Evolutionary conservation across 2,888 invertebrate genomes (phyloP).

Genomic region (Cerceris ruficornis): DNA sequence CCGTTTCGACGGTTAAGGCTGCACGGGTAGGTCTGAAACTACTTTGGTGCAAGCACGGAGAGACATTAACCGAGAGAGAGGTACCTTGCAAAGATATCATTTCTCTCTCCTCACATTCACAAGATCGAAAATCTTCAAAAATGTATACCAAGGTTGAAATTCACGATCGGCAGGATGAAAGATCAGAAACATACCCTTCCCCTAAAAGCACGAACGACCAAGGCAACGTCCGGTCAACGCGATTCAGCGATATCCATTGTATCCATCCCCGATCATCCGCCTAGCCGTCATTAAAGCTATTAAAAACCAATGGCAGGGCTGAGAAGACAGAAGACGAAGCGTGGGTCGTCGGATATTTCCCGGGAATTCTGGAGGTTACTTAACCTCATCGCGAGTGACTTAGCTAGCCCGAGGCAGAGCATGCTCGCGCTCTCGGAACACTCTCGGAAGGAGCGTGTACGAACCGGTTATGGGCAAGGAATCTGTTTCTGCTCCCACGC

Average conservation of each 20-base stretch:
- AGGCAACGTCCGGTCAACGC: constrained; percentile 17
- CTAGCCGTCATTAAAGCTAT: constrained; percentile 45
- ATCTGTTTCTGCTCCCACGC: constrained; percentile 77
- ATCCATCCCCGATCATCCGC: constrained; percentile 40
- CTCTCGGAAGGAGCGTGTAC: constrained; percentile 49
- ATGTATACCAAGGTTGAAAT: too few species aligned
- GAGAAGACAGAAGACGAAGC: constrained; percentile 38
- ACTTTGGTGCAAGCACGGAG: too few species aligned
- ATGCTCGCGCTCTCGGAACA: constrained; percentile 58
- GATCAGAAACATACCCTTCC: too few species aligned
- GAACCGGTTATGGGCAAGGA: constrained; percentile 70
- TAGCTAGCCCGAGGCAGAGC: constrained; percentile 61
- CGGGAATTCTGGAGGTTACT: constrained; percentile 58
- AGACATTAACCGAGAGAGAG: too few species aligned
- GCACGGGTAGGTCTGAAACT: too few species aligned
- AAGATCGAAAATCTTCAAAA: too few species aligned
- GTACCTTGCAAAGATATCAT: too few species aligned
- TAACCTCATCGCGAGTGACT: constrained; percentile 61
- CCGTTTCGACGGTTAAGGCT: background rate
- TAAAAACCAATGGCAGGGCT: constrained; percentile 53
- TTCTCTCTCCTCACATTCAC: too few species aligned
- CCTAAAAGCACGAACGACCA: constrained; percentile 4
- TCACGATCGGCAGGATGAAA: too few species aligned
- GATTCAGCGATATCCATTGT: constrained; percentile 12
- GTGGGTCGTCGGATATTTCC: constrained; percentile 61